A percentile compares a stretch with the other conserved stretches of the same genome.
Evolutionary conservation across 2,113 vertebrate species (phyloP).

Genomic region (Zosterops borbonicus): DNA sequence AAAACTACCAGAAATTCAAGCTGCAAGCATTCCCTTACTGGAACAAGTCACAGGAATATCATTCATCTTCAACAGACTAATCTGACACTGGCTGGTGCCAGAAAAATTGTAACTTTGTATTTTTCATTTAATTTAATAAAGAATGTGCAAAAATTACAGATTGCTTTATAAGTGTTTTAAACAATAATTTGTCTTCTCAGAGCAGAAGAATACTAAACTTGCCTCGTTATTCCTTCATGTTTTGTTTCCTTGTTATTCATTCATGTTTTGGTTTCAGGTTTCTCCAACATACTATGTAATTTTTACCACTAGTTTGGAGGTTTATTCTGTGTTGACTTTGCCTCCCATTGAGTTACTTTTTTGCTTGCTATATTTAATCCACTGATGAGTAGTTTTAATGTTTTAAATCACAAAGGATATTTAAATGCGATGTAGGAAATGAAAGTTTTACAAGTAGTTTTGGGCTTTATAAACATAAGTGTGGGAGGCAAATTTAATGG

Average conservation of each 20-base stretch:
- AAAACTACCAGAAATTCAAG: background rate
- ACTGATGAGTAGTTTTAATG: constrained; percentile 5
- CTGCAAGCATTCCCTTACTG: background rate
- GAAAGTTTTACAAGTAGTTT: constrained; percentile 50
- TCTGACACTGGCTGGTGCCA: background rate
- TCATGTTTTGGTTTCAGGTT: constrained; percentile 46
- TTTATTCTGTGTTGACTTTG: constrained; percentile 44
- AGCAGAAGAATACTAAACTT: background rate
- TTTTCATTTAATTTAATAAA: constrained; percentile 9
- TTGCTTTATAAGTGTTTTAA: background rate
- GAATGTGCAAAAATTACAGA: background rate
- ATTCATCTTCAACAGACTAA: background rate
- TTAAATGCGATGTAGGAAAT: constrained; percentile 20
- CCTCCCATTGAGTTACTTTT: constrained; percentile 41
- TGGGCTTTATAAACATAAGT: constrained; percentile 44
- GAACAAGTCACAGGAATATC: background rate
- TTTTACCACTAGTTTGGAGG: constrained; percentile 30
- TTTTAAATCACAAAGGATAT: constrained; percentile 54
- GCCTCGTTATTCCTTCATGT: background rate
- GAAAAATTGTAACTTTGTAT: background rate
- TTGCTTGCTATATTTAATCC: constrained; percentile 31
- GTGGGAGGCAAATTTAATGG: constrained; percentile 42
- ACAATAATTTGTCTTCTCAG: background rate
- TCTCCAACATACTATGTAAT: background rate
- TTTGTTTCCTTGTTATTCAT: background rate